Conservation (phyloP, 2,797 vertebrate species). For the Morelia viridis region DNA sequence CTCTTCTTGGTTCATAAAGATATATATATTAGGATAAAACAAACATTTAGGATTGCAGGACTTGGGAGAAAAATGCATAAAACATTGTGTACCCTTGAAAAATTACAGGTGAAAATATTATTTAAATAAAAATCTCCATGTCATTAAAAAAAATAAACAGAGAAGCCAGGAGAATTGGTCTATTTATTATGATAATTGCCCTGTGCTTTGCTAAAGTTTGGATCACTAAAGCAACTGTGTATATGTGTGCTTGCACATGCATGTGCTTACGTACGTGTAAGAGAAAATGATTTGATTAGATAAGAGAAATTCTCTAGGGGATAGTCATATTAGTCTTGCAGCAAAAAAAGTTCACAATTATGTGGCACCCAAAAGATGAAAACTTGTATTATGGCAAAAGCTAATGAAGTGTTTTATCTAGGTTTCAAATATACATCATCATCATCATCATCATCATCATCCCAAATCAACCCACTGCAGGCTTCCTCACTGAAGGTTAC, state of each 20-base stretch:
- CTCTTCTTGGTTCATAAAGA: too few relatives aligned
- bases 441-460: background rate
- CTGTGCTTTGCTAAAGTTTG: background rate
- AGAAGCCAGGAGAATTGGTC: background rate
- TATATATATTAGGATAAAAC: too few relatives aligned
- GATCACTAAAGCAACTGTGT: background rate
- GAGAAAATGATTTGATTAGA: background rate
- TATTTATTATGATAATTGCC: background rate
- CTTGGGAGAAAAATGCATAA: too few relatives aligned
- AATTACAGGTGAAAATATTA: too few relatives aligned
- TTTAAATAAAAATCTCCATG: background rate
- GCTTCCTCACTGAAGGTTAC: background rate
- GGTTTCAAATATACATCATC: background rate
- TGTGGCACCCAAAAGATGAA: background rate
- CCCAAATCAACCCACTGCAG: background rate
- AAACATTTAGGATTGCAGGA: too few relatives aligned
- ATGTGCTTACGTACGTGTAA: too few relatives aligned
- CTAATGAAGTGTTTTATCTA: background rate
- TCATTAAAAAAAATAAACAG: background rate
- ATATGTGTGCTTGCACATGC: background rate
- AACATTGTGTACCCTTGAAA: too few relatives aligned
- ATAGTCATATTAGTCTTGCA: background rate
- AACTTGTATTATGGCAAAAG: background rate
- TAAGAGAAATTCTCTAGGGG: background rate
- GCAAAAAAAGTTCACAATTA: background rate